Base-by-base conservation (phyloP, 2,113 vertebrate species). In the Trachemys scripta region DNA sequence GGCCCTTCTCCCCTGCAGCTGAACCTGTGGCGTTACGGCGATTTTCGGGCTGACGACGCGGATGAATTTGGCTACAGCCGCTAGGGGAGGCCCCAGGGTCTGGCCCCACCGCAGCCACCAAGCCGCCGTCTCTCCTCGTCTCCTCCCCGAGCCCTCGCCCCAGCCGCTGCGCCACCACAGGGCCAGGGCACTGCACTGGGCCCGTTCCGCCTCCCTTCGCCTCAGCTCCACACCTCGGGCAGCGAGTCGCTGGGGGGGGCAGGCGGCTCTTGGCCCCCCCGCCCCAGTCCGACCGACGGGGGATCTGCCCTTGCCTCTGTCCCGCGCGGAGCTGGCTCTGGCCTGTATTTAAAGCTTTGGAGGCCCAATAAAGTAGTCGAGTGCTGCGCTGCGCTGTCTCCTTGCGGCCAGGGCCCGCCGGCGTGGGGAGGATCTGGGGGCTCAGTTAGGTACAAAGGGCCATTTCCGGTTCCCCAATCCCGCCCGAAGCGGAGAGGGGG, bases 21-120 rank as follows among this genome's bases (percentile, higher is more conserved):
- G 97, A 99, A 99, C 98, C 98, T 99, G 87, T 99, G 99, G 99
- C 99, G 99, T 95, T 99, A 99, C 10, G 99, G 99, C 88, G 99
- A 99, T 96, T 99, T 99, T 98, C 99, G 99, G 19, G 99, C 99
- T 0, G 99, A 99, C 35, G 98, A 98, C 0, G 99, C 99, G 0
- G 99, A 99, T 22, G 99, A 99, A 97, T 99, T 99, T 56, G 99
- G 99, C 84, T 99, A 99, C 97, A 98, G 98, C 59, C 99, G 99
- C 97, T 99, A 98, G 97, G 92, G 59, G 81, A 69, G 51, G 38
- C 31, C 10, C 42, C 1, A 8, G 27, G 27, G 27, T 45, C 79
- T 17, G 47, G 72, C 72, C 38, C 38, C 38, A 24, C 98, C 98
- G 24, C 45, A 42, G 24, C 75, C 75, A 45, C 75, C 75, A 24